A percentile compares a stretch with the other conserved stretches of the same genome.
These are phyloP conservation scores for Lomographa bimaculata DNA, from an alignment of 2,888 invertebrate genomes.

Conservation along the genomic window DNA sequence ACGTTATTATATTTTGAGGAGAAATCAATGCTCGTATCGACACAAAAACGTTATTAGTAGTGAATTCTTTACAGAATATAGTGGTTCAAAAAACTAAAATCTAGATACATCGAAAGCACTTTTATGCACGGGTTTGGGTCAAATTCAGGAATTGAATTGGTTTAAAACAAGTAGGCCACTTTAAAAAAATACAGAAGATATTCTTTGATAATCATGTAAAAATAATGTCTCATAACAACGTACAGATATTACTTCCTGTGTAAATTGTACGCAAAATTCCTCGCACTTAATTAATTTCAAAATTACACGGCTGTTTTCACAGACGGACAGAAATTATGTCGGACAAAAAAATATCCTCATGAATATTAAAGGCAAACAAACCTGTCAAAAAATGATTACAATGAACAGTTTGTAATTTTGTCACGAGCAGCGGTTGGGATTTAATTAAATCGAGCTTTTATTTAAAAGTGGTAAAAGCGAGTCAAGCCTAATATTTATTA, in stretches of 20 bases:
- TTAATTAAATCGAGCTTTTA: constrained; percentile 40
- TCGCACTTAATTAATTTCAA: constrained; percentile 26
- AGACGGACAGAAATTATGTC: constrained; percentile 20
- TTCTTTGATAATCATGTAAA: too few relatives aligned
- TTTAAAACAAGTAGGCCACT: too few relatives aligned
- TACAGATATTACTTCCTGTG: constrained; percentile 4
- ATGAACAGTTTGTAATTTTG: constrained; percentile 38
- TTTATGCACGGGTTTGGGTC: too few relatives aligned
- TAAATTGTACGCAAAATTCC: constrained; percentile 6
- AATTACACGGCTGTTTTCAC: constrained; percentile 25
- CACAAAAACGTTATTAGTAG: too few relatives aligned
- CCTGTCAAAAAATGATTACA: constrained; percentile 42
- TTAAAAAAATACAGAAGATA: too few relatives aligned
- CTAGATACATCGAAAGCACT: too few relatives aligned
- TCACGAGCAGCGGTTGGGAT: constrained; percentile 38
- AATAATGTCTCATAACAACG: constrained; percentile 8
- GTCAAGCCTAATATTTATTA: too few relatives aligned
- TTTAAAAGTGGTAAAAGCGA: constrained; percentile 28
- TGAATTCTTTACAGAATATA: too few relatives aligned
- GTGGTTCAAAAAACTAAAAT: too few relatives aligned
- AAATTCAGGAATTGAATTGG: too few relatives aligned
- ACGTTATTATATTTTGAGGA: constrained; percentile 3
- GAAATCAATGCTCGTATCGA: too few relatives aligned
- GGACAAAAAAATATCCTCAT: constrained; percentile 24
- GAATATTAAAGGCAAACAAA: constrained; percentile 47